Percentiles rank a stretch among this genome's conserved stretches.
Evolutionary conservation across 2,888 invertebrate species (phyloP).

Genomic region (Liodrosophila aerea): DNA sequence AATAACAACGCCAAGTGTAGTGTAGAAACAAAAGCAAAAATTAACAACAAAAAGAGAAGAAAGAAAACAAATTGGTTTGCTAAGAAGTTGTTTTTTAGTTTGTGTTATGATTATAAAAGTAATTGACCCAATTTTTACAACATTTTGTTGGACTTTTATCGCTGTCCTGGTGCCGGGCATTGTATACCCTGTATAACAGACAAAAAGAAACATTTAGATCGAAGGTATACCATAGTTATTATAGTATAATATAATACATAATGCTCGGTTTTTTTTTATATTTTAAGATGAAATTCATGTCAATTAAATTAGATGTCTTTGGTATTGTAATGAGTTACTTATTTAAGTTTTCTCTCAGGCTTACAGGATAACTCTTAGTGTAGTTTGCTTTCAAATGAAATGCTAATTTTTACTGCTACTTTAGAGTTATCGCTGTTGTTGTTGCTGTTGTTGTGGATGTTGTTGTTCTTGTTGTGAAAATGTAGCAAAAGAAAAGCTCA

Average conservation of each 20-base stretch:
- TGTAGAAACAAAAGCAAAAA: slow-evolving; percentile 3
- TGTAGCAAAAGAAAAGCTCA: slow-evolving; percentile 61
- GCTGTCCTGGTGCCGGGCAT: slow-evolving; percentile 1
- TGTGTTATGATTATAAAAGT: slow-evolving; percentile 66
- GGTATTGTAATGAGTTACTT: too few relatives aligned
- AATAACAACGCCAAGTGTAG: slow-evolving; percentile 14
- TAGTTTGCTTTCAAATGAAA: not conserved
- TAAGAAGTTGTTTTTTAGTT: slow-evolving; percentile 34
- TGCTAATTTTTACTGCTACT: slow-evolving; percentile 14
- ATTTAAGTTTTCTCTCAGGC: too few relatives aligned
- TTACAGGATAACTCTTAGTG: slow-evolving; percentile 12
- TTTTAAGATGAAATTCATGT: too few relatives aligned
- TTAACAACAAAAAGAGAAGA: slow-evolving; percentile 20
- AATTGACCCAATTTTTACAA: slow-evolving; percentile 65
- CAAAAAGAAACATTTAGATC: too few relatives aligned
- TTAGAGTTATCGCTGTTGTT: slow-evolving; percentile 17
- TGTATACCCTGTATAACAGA: slow-evolving; percentile 23
- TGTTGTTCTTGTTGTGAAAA: slow-evolving; percentile 19
- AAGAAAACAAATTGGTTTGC: slow-evolving; percentile 34
- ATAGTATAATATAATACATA: too few relatives aligned
- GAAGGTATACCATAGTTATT: too few relatives aligned
- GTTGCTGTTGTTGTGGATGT: slow-evolving; percentile 1
- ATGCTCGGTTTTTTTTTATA: too few relatives aligned
- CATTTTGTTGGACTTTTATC: slow-evolving; percentile 28
- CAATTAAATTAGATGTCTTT: too few relatives aligned